Base-by-base conservation (phyloP, 2,888 invertebrate species). In the Epiperipatus broadwayi region DNA sequence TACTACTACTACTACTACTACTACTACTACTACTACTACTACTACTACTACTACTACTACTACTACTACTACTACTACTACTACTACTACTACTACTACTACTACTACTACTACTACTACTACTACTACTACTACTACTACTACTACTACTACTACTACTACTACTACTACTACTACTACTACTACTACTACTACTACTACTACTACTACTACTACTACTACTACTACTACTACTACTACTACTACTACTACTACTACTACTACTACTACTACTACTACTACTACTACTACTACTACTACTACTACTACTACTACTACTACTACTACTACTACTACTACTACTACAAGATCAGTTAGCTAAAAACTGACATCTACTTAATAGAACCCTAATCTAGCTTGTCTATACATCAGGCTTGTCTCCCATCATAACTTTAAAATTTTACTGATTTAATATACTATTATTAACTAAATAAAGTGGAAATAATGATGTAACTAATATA, bases 201-300 rank as follows among this genome's bases (percentile, higher is more conserved):
- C 18, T 43, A 43, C 39, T 37, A 44, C 40, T 43, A 43, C 40
- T 44, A 44, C 41, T 39, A 42, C 39, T 43, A 42, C 43, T 39
- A 39, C 41, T 42, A 43, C 43, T 35, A 42, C 41, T 43, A 39
- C 41, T 39, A 39, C 41, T 42, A 43, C 41, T 43, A 42, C 39
- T 43, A 39, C 43, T 43, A 43, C 43, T 41, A 44, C 43, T 43
- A 41, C 39, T 39, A 35, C 41, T 41, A 41, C 41, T 39, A 43
- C 43, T 39, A 43, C 43, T 41, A 35, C 43, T 41, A 32, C 43
- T 39, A 44, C 41, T 41, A 39, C 41, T 43, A 43, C 44, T 43
- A 44, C 43, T 41, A 39, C 43, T 41, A 43, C 44, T 44, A 43
- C 44, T 39, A 37, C 43, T 44, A 41, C 43, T 41, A 41, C 43